A percentile compares a stretch with the other conserved stretches of the same genome.
phyloP scores from a whole-genome alignment of 1,140 invertebrate species.

The Aradophagus sp. region DNA sequence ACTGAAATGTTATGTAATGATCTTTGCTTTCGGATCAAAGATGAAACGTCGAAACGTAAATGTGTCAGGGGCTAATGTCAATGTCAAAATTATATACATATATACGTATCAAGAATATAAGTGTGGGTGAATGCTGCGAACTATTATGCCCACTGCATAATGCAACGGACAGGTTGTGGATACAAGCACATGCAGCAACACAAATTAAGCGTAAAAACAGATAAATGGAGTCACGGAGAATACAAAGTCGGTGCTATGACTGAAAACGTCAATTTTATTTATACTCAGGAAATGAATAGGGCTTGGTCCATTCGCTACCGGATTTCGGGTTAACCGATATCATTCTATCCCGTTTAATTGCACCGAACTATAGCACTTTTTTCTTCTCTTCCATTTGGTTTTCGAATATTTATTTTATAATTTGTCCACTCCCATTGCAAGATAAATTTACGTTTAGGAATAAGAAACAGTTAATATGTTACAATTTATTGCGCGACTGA shows the following conservation, averaged over 20 bases:
- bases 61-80: conserved; percentile 25
- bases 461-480: too few relatives aligned
- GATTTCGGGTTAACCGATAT: conserved; percentile 54
- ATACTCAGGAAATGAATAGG: conserved; percentile 61
- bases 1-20: too few relatives aligned
- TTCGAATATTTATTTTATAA: conserved; percentile 9
- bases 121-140: conserved; percentile 1
- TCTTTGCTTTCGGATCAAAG: too few relatives aligned
- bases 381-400: conserved; percentile 6
- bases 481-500: too few relatives aligned
- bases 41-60: too few relatives aligned
- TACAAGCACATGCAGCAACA: conserved; percentile 10
- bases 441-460: too few relatives aligned
- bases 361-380: background rate
- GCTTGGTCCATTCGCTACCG: conserved; percentile 51
- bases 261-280: conserved; percentile 60
- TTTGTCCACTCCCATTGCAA: too few relatives aligned
- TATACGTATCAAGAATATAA: conserved; percentile 14
- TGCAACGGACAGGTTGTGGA: conserved; percentile 33
- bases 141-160: conserved; percentile 32
- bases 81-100: conserved; percentile 34
- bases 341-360: conserved; percentile 42
- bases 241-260: conserved; percentile 44
- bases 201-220: conserved; percentile 46
- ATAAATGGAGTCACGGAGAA: conserved; percentile 39